Percentiles rank a stretch among this genome's conserved stretches.
phyloP scores from a whole-genome alignment of 2,888 invertebrate species.

The Athetis lepigone region DNA sequence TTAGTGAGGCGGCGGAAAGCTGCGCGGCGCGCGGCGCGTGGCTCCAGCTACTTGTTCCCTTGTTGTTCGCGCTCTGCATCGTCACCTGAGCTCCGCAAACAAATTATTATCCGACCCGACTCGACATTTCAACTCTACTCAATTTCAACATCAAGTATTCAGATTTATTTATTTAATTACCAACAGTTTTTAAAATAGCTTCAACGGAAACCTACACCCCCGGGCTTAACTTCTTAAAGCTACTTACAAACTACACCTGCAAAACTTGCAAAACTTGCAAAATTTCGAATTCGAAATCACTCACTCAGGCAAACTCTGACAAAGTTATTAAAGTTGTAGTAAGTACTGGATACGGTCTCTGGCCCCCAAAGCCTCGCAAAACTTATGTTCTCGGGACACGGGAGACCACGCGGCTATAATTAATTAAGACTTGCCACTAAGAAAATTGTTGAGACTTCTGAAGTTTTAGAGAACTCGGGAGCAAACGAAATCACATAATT shows the following conservation, averaged over 20 bases:
- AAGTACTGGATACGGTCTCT: background rate
- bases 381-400: conserved; percentile 9
- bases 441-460: conserved; percentile 35
- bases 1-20: background rate
- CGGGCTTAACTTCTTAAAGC: background rate
- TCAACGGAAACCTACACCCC: background rate
- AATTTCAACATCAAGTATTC: background rate
- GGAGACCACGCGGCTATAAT: conserved; percentile 27
- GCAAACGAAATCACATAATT: conserved; percentile 54
- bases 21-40: no score
- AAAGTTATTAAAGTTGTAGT: conserved; percentile 23
- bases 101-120: background rate
- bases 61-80: background rate
- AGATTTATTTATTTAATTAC: background rate
- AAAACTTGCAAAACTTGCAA: conserved; percentile 12
- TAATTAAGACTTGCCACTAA: conserved; percentile 41
- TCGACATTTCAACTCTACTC: background rate
- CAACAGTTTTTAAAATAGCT: background rate
- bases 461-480: conserved; percentile 46
- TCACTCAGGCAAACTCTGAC: conserved; percentile 23
- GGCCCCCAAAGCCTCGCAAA: background rate
- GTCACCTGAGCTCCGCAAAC: background rate
- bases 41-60: background rate
- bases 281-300: conserved; percentile 23
- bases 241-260: conserved; percentile 11